Evolutionary conservation across 2,888 invertebrate species (phyloP).

Genomic region (Ypsolopha scabrella): DNA sequence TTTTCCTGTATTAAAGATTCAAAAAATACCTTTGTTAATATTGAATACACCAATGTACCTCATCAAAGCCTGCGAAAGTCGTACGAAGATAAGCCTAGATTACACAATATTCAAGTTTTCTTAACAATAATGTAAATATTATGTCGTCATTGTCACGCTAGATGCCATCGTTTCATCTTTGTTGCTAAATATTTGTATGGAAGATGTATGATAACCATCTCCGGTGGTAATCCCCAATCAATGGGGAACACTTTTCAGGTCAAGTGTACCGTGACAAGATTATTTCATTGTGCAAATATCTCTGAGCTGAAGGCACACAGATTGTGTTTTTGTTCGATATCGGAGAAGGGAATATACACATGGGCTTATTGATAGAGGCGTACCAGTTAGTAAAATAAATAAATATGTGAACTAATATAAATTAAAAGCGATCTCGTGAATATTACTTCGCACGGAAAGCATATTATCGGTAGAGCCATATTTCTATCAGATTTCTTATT

Average conservation of each 20-base stretch:
- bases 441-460: no score
- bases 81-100: background rate
- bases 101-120: background rate
- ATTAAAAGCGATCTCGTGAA: no score
- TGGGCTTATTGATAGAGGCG: background rate
- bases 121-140: conserved; percentile 11
- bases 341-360: background rate
- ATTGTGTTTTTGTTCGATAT: background rate
- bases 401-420: no score
- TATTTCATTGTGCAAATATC: conserved; percentile 50
- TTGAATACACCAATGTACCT: no score
- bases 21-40: no score
- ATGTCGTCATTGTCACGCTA: conserved; percentile 11
- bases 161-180: background rate
- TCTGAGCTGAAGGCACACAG: background rate
- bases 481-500: no score
- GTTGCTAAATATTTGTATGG: conserved; percentile 15
- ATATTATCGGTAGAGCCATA: no score
- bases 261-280: conserved; percentile 66
- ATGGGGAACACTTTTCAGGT: conserved; percentile 49
- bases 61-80: no score
- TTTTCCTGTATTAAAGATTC: no score
- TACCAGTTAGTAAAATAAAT: no score
- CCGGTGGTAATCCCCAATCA: conserved; percentile 46
- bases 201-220: conserved; percentile 14